A percentile compares a stretch with the other conserved stretches of the same genome.
phyloP scores from a whole-genome alignment of 92 coral and sea anemone species.

The Phenganax subtilis region DNA sequence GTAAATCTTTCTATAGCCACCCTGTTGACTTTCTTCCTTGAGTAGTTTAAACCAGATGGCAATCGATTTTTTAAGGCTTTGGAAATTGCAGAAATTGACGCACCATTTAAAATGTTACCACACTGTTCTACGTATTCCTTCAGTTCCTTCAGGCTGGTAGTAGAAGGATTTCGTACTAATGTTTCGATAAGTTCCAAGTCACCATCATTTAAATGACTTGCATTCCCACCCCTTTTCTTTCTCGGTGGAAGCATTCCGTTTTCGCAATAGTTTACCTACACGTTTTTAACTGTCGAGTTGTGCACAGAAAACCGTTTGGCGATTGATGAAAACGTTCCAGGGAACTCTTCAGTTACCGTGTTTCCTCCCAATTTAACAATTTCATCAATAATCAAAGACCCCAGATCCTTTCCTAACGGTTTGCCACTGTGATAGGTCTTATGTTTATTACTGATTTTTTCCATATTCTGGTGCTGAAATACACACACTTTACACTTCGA shows the following conservation, averaged over 20 bases:
- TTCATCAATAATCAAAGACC: neutral
- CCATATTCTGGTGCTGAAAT: neutral
- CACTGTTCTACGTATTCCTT: conserved; percentile 16
- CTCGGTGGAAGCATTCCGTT: neutral
- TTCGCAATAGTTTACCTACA: neutral
- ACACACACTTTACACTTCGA: no score
- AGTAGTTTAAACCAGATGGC: conserved; percentile 7
- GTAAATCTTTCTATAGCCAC: neutral
- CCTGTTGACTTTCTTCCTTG: neutral
- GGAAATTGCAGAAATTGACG: conserved; percentile 20
- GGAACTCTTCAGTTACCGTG: neutral
- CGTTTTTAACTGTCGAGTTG: neutral
- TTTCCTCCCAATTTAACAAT: neutral
- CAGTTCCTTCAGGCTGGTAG: conserved; percentile 32
- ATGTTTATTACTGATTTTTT: neutral
- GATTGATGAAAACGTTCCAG: neutral
- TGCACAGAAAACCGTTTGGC: neutral
- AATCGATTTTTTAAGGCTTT: conserved; percentile 20
- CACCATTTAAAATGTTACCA: conserved; percentile 36
- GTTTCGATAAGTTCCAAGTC: conserved; percentile 44
- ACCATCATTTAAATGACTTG: conserved; percentile 42
- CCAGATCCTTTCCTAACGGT: neutral
- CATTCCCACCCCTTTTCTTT: conserved; percentile 30
- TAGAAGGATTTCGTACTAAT: neutral
- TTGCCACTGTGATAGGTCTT: neutral